A percentile compares a stretch with the other conserved stretches of the same genome.
Conservation (phyloP, 1,140 invertebrate genomes). For the Glomeris maerens region DNA sequence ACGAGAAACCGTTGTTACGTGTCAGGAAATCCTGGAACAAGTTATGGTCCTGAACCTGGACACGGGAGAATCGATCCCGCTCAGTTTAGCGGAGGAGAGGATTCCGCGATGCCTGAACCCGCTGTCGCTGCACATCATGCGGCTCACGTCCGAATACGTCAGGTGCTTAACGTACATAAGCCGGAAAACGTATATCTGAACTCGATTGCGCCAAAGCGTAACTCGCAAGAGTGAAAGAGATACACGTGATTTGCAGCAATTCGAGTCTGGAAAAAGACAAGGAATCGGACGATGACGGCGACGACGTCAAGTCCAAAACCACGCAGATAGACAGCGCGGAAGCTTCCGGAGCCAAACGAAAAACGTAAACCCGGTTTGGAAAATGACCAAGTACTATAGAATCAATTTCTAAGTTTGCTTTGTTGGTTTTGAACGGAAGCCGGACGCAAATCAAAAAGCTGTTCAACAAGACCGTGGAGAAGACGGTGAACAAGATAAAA, state of each 20-base stretch:
- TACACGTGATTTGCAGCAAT: slow-evolving; percentile 35
- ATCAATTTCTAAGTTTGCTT: slow-evolving; percentile 38
- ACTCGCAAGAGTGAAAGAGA: too few relatives aligned
- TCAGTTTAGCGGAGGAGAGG: slow-evolving; percentile 79
- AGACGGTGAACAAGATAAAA: slow-evolving; percentile 79
- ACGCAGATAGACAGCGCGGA: too few relatives aligned
- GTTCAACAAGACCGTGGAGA: slow-evolving; percentile 68
- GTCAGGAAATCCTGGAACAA: slow-evolving; percentile 76
- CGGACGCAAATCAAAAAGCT: slow-evolving; percentile 62
- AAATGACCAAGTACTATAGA: too few relatives aligned
- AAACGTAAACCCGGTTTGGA: too few relatives aligned
- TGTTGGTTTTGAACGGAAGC: too few relatives aligned
- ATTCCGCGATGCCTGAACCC: slow-evolving; percentile 81
- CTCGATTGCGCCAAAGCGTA: too few relatives aligned
- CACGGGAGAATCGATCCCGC: slow-evolving; percentile 73
- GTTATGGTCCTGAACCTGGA: slow-evolving; percentile 85
- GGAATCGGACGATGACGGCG: slow-evolving; percentile 69
- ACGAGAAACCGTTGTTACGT: slow-evolving; percentile 4
- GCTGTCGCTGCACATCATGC: slow-evolving; percentile 85
- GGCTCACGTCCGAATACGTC: slow-evolving; percentile 75
- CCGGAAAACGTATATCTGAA: too few relatives aligned
- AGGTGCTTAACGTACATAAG: slow-evolving; percentile 26
- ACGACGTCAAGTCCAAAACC: slow-evolving; percentile 35
- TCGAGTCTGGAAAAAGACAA: slow-evolving; percentile 56
- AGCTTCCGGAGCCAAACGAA: too few relatives aligned